Evolutionary conservation across 2,888 invertebrate species (phyloP).

Genomic region (Trichogramma dendrolimi): DNA sequence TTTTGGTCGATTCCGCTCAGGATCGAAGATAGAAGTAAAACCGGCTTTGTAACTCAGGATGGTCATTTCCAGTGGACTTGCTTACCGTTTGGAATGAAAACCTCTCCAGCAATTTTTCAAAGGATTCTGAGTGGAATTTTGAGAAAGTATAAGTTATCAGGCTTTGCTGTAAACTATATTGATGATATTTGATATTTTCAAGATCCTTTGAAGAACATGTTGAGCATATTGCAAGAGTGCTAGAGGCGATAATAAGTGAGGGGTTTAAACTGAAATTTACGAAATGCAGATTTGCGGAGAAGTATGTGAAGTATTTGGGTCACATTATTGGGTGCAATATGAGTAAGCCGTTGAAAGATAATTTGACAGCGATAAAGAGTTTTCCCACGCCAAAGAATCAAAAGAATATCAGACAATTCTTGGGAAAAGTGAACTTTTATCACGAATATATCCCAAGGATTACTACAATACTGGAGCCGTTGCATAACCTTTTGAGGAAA

Average conservation of each 20-base stretch:
- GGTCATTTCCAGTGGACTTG: constrained; percentile 24
- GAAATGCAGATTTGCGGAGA: constrained; percentile 31
- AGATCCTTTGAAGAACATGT: constrained; percentile 23
- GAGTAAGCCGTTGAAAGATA: constrained; percentile 24
- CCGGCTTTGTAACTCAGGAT: constrained; percentile 21
- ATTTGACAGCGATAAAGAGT: constrained; percentile 26
- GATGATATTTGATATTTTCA: constrained; percentile 28
- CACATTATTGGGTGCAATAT: constrained; percentile 17
- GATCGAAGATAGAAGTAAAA: constrained; percentile 30
- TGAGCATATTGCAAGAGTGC: constrained; percentile 14
- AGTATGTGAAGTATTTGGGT: constrained; percentile 18
- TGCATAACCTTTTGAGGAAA: constrained; percentile 30
- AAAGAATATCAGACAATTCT: constrained; percentile 24
- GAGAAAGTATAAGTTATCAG: constrained; percentile 21
- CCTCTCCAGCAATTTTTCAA: constrained; percentile 28
- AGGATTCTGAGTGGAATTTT: constrained; percentile 25
- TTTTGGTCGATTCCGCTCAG: constrained; percentile 34
- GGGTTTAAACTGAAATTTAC: constrained; percentile 32
- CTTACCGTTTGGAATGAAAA: constrained; percentile 25
- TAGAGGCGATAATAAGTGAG: constrained; percentile 30
- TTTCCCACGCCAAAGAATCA: constrained; percentile 24
- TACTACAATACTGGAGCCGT: constrained; percentile 22
- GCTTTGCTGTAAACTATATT: constrained; percentile 22
- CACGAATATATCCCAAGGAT: constrained; percentile 23
- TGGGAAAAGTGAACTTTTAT: constrained; percentile 23